Conservation (phyloP, 2,113 vertebrate species). For the Serinus canaria region DNA sequence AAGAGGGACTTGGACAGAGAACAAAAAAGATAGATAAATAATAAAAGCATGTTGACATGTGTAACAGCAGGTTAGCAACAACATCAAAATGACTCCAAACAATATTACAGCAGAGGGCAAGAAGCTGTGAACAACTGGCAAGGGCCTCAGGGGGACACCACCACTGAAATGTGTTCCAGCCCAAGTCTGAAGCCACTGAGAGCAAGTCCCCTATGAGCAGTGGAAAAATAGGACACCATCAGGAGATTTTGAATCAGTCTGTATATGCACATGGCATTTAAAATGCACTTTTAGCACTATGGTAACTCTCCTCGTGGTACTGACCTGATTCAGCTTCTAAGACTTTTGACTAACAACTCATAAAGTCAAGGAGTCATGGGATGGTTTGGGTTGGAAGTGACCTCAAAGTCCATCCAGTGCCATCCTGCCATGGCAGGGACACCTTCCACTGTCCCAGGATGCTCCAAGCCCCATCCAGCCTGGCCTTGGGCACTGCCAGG, state of each 20-base stretch:
- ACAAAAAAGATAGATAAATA: background rate
- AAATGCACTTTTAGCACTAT: background rate
- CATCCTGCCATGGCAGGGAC: background rate
- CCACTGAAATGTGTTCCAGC: background rate
- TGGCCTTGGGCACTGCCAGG: background rate
- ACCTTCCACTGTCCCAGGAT: fast-evolving
- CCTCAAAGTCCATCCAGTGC: background rate
- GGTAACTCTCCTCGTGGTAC: fast-evolving
- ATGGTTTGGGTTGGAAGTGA: background rate
- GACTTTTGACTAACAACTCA: background rate
- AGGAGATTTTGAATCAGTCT: background rate
- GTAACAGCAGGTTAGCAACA: background rate
- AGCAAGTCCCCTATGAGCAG: background rate
- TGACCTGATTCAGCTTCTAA: background rate
- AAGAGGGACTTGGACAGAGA: background rate
- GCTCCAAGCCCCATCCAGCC: fast-evolving
- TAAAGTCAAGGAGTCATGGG: background rate
- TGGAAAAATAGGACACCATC: background rate
- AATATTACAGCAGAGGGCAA: background rate
- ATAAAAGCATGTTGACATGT: background rate
- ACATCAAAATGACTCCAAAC: background rate
- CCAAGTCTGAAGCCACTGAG: background rate
- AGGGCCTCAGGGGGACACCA: background rate
- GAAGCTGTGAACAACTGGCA: background rate
- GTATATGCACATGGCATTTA: background rate